Evolutionary conservation across 2,888 invertebrate species (phyloP).

Genomic region (Drosophila mimetica): DNA sequence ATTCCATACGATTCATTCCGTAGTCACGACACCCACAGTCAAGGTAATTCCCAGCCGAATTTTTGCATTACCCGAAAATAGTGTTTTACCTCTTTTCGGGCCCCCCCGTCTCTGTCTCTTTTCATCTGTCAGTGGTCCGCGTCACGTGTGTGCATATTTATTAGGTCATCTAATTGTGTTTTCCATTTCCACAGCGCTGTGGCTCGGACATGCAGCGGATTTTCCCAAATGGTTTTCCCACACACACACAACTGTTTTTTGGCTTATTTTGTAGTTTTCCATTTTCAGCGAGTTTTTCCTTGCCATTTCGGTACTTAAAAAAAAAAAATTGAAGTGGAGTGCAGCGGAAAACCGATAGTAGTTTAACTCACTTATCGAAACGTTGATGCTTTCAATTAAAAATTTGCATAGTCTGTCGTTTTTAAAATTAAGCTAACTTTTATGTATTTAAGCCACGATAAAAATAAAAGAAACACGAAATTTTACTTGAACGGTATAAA

Average conservation of each 20-base stretch:
- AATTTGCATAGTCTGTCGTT: background rate
- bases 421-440: background rate
- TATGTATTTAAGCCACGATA: too few species aligned
- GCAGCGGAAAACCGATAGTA: conserved; percentile 17
- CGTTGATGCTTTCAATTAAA: conserved; percentile 24
- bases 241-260: conserved; percentile 45
- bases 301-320: conserved; percentile 14
- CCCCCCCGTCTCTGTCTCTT: background rate
- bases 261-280: background rate
- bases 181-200: conserved; percentile 68
- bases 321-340: conserved; percentile 30
- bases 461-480: too few species aligned
- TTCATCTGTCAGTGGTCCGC: conserved; percentile 34
- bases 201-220: conserved; percentile 56
- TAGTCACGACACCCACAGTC: conserved; percentile 57
- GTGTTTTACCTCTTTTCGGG: conserved; percentile 44
- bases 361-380: conserved; percentile 22
- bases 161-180: conserved; percentile 81
- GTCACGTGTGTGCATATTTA: conserved; percentile 72
- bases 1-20: conserved; percentile 16
- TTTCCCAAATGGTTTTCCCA: conserved; percentile 74
- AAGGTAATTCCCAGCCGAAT: conserved; percentile 75
- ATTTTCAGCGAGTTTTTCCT: conserved; percentile 21
- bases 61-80: conserved; percentile 68
- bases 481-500: too few species aligned